Evolutionary conservation across 2,797 vertebrate genomes (phyloP), one percentile per base, ranked within the genome.

Genomic region (Todus mexicanus): DNA sequence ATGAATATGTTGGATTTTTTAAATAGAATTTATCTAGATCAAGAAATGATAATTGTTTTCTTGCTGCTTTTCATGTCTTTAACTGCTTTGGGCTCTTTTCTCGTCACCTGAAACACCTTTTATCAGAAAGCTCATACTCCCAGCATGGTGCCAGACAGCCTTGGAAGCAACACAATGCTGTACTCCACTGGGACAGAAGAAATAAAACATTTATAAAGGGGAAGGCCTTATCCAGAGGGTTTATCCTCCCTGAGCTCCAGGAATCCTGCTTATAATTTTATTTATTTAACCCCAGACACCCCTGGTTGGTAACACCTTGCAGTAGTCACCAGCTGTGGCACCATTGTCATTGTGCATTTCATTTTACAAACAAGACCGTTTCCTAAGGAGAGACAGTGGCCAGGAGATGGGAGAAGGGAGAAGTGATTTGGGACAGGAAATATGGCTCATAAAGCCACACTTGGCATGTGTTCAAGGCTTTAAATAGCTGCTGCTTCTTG

Each of bases 161-260:
- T 53, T 1, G 3, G 29, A 5, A 84, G 35, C 42, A 48, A 35
- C 38, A 61, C 0, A 0, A 61, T 11, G 31, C 16, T 6, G 1
- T 18, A 71, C 8, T 20, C 40, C 13, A 17, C 5, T 5, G 6
- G 3, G 3, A 1, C 2, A 33, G 71, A 66, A 74, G 19, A 64
- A 45, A 53, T 26, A 53, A 45, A 69, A 21, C 37, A 15, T 53
- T 22, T 47, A 29, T 61, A 31, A 87, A 35, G 9, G 57, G 5
- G 16, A 63, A n/a, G 9, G 47, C 18, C 9, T 90, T 20, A 69
- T 65, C 29, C 45, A 31, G 69, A 71, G 11, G 6, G 1, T 33
- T 87, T 5, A 2, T 5, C 14, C 3, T 60, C 64, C 6, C 3
- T 40, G 53, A 19, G 3, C 18, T 87, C 20, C 7, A 3, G 10